These are phyloP conservation scores for Manis pentadactyla DNA, from an alignment of 2,797 vertebrate species.

Conservation along the genomic window DNA sequence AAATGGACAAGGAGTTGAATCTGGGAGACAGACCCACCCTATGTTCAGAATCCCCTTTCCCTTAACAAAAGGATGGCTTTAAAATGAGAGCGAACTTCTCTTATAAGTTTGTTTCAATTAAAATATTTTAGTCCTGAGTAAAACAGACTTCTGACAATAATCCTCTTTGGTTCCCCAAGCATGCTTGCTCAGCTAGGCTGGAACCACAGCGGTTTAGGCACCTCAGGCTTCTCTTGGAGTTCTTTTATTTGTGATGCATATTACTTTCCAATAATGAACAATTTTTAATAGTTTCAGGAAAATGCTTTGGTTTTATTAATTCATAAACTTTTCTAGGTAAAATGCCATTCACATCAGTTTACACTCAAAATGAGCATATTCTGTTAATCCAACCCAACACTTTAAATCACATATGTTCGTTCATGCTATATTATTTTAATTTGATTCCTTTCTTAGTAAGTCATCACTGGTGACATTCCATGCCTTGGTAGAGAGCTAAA, in stretches of 20 bases:
- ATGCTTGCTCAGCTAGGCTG: not conserved
- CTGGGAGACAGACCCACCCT: fast-evolving
- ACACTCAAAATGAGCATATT: constrained; percentile 12
- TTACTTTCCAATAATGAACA: not conserved
- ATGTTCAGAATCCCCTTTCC: not conserved
- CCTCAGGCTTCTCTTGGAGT: not conserved
- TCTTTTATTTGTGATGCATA: not conserved
- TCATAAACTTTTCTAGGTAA: not conserved
- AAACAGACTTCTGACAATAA: not conserved
- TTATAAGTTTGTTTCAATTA: not conserved
- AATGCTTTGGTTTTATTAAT: not conserved
- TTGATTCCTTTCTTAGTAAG: not conserved
- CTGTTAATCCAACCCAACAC: not conserved
- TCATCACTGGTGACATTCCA: not conserved
- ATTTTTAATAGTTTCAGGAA: not conserved
- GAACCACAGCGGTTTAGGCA: fast-evolving
- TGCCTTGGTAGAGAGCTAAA: not conserved
- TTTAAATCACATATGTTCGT: not conserved
- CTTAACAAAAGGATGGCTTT: not conserved
- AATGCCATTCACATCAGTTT: not conserved
- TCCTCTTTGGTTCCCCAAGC: not conserved
- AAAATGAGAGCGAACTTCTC: not conserved
- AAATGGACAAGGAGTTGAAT: not conserved
- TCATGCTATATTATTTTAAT: not conserved
- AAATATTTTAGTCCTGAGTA: not conserved